A percentile compares a stretch with the other conserved stretches of the same genome.
phyloP scores from a whole-genome alignment of 92 coral and sea anemone genomes.

The Zoanthus gigantus region DNA sequence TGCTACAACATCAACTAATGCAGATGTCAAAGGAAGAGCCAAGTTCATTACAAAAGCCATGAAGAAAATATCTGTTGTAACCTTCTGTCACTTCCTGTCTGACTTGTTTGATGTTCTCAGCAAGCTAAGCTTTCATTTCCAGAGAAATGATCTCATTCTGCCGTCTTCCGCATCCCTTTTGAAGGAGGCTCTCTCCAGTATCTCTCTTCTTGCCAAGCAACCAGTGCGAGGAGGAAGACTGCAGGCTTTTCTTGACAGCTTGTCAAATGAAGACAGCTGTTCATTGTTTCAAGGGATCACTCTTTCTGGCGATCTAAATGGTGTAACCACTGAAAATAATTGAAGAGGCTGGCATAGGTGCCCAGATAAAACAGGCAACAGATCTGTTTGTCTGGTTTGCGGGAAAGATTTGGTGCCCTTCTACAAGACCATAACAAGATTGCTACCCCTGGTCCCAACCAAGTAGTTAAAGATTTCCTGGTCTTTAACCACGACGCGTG shows the following conservation, averaged over 20 bases:
- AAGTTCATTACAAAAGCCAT: constrained; percentile 50
- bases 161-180: constrained; percentile 48
- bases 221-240: constrained; percentile 47
- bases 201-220: constrained; percentile 45
- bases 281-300: constrained; percentile 44
- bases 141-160: constrained; percentile 58
- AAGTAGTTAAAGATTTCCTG: constrained; percentile 52
- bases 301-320: constrained; percentile 41
- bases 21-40: constrained; percentile 57
- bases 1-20: constrained; percentile 53
- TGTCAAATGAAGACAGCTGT: constrained; percentile 28
- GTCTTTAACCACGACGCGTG: constrained; percentile 57
- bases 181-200: constrained; percentile 45
- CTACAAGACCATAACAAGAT: constrained; percentile 36
- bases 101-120: constrained; percentile 58
- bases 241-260: constrained; percentile 30
- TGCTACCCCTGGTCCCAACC: constrained; percentile 50
- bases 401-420: constrained; percentile 50
- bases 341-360: constrained; percentile 25
- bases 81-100: constrained; percentile 65
- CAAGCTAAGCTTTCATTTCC: constrained; percentile 60
- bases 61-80: constrained; percentile 51
- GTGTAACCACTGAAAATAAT: constrained; percentile 17
- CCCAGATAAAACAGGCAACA: constrained; percentile 53
- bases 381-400: constrained; percentile 51